Percentiles rank a stretch among this genome's conserved stretches.
phyloP scores from a whole-genome alignment of 2,113 vertebrate species.

The Marmota flaviventris region DNA sequence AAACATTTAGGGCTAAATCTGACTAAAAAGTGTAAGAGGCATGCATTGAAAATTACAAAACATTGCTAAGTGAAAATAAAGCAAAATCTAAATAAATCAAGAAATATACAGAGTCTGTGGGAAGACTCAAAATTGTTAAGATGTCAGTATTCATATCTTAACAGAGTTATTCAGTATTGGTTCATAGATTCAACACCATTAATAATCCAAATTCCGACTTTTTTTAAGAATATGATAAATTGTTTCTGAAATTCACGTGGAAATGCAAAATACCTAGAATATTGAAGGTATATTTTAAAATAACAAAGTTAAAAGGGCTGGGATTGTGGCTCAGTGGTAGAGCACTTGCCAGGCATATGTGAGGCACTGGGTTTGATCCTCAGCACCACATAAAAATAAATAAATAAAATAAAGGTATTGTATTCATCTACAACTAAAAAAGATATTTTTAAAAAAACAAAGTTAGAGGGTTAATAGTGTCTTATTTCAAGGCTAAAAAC shows the following conservation, averaged over 20 bases:
- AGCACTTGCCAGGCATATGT: too few relatives aligned
- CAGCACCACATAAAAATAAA: too few relatives aligned
- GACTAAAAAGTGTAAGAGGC: neutral
- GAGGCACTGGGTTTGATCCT: too few relatives aligned
- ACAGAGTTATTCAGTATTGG: neutral
- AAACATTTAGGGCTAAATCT: neutral
- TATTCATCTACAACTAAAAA: too few relatives aligned
- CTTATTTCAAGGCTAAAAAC: neutral
- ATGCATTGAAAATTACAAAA: neutral
- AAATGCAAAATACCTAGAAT: neutral
- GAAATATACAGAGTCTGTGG: neutral
- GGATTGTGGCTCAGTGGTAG: too few relatives aligned
- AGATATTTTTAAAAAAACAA: too few relatives aligned
- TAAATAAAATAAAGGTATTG: too few relatives aligned
- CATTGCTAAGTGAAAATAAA: neutral
- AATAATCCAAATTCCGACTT: neutral
- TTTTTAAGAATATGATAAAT: neutral
- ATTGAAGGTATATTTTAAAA: too few relatives aligned
- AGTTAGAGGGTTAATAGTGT: neutral
- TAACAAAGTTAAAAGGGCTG: too few relatives aligned
- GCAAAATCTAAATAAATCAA: constrained; percentile 20
- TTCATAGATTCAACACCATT: neutral
- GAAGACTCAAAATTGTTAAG: neutral
- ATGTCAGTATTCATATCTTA: neutral
- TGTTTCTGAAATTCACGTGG: neutral